Conservation (phyloP, 2,113 vertebrate genomes). For the Rhodinocichla rosea region DNA sequence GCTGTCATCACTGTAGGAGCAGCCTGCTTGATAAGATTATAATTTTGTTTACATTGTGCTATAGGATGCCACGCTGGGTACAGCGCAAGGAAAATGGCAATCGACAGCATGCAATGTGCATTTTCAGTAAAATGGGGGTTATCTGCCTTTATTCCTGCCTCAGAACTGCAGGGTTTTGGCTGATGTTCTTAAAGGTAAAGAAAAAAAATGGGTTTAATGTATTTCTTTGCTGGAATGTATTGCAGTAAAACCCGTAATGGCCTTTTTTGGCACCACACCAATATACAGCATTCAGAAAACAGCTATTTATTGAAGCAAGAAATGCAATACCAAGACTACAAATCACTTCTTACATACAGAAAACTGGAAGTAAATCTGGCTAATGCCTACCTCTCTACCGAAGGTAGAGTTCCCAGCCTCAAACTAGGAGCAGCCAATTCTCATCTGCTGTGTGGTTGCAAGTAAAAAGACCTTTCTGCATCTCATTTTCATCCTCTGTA, state of each 20-base stretch:
- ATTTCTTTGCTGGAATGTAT: background rate
- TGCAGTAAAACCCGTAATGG: conserved; percentile 37
- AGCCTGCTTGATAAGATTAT: conserved; percentile 75
- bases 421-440: background rate
- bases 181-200: conserved; percentile 19
- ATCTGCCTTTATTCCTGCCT: background rate
- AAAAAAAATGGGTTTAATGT: background rate
- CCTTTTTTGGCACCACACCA: conserved; percentile 18
- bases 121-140: conserved; percentile 12
- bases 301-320: conserved; percentile 37
- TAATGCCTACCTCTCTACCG: background rate
- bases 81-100: conserved; percentile 50
- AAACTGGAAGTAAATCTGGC: conserved; percentile 23
- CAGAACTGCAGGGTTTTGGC: background rate
- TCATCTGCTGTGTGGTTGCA: background rate
- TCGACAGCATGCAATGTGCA: conserved; percentile 45
- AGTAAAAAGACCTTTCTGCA: background rate
- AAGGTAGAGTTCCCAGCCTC: background rate
- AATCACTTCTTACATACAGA: background rate
- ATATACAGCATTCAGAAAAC: conserved; percentile 1
- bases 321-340: conserved; percentile 15
- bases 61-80: conserved; percentile 66
- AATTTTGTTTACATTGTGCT: conserved; percentile 77
- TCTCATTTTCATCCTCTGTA: background rate
- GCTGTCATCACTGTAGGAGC: conserved; percentile 55